phyloP scores from a whole-genome alignment of 2,888 invertebrate species.

The Nezara viridula region DNA sequence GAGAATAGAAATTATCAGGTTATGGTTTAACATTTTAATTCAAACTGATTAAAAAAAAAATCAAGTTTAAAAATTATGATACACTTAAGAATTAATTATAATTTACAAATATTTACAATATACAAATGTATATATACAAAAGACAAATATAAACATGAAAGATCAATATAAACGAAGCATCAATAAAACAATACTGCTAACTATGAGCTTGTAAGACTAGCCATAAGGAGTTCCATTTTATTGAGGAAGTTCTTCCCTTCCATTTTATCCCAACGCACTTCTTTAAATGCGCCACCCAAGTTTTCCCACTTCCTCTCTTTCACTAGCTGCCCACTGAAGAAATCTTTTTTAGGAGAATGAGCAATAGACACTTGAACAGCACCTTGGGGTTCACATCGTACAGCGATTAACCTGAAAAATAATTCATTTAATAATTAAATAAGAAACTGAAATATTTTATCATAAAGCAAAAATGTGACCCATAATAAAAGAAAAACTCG shows the following conservation, averaged over 20 bases:
- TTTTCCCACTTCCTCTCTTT: conserved; percentile 95
- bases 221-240: conserved; percentile 97
- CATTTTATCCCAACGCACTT: conserved; percentile 92
- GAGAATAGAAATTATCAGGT: not conserved
- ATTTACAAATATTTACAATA: conserved; percentile 54
- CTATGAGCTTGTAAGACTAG: conserved; percentile 82
- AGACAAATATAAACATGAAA: conserved; percentile 10
- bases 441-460: not conserved
- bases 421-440: not conserved
- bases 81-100: conserved; percentile 3
- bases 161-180: not conserved
- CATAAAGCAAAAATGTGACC: too few relatives aligned
- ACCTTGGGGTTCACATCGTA: conserved; percentile 89
- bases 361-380: conserved; percentile 92
- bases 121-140: conserved; percentile 9
- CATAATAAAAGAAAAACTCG: too few relatives aligned
- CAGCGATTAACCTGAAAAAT: conserved; percentile 79
- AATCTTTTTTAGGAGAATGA: conserved; percentile 88
- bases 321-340: conserved; percentile 88
- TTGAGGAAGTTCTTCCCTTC: conserved; percentile 96
- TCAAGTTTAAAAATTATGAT: not conserved
- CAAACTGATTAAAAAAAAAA: not conserved
- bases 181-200: not conserved
- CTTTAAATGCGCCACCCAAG: conserved; percentile 91
- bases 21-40: not conserved